Conservation (phyloP, 2,888 invertebrate species). For the Polymixis flavicincta region DNA sequence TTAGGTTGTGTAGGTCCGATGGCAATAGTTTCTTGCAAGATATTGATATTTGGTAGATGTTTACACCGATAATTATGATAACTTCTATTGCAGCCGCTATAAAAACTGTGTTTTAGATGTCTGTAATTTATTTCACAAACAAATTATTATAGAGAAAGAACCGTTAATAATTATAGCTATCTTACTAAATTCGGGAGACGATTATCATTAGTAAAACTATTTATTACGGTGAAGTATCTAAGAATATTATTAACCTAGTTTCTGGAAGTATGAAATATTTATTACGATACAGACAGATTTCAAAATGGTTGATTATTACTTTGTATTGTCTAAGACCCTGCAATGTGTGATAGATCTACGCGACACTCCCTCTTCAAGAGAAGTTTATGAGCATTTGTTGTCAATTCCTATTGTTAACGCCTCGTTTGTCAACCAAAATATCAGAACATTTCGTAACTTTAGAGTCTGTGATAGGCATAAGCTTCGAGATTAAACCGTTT, state of each 20-base stretch:
- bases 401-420: conserved; percentile 12
- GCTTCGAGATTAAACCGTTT: neutral
- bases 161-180: conserved; percentile 1
- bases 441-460: conserved; percentile 6
- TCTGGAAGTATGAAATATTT: conserved; percentile 9
- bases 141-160: conserved; percentile 32
- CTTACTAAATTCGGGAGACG: conserved; percentile 33
- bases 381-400: conserved; percentile 42
- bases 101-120: conserved; percentile 31
- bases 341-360: conserved; percentile 31
- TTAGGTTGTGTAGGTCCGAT: neutral
- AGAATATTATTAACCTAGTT: conserved; percentile 34
- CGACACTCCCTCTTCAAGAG: conserved; percentile 28
- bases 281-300: conserved; percentile 36
- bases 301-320: conserved; percentile 37
- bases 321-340: conserved; percentile 24
- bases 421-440: conserved; percentile 17
- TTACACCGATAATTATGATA: conserved; percentile 30
- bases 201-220: conserved; percentile 45
- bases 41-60: conserved; percentile 17
- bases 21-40: neutral
- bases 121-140: conserved; percentile 45
- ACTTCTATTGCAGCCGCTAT: conserved; percentile 28
- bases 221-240: conserved; percentile 26
- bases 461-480: neutral